Conservation (phyloP, 2,797 vertebrate genomes). For the Acropternis orthonyx region DNA sequence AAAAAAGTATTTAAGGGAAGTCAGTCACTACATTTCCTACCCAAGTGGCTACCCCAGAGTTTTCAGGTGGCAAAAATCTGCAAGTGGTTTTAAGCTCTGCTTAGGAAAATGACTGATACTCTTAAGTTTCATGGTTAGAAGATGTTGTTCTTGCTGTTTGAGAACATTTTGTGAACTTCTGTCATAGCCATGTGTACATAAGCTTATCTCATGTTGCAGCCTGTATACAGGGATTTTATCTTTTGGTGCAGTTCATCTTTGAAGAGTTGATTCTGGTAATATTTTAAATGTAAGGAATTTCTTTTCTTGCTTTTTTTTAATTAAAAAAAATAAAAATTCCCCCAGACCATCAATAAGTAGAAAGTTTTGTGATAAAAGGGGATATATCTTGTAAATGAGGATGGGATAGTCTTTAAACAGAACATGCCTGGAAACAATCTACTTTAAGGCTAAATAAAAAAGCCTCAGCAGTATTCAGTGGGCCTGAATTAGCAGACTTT, state of each 20-base stretch:
- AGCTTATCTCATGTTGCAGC: neutral
- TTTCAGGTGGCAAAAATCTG: neutral
- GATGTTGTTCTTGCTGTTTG: neutral
- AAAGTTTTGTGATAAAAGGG: neutral
- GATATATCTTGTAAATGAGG: neutral
- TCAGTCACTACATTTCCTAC: neutral
- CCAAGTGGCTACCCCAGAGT: neutral
- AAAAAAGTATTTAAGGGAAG: neutral
- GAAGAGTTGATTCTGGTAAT: neutral
- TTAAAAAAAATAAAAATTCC: neutral
- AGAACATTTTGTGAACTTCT: neutral
- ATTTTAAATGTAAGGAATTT: neutral
- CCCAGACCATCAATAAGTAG: neutral
- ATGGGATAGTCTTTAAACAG: neutral
- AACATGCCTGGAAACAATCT: neutral
- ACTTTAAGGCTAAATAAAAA: neutral
- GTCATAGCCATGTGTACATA: neutral
- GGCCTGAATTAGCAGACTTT: neutral
- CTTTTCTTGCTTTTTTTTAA: neutral
- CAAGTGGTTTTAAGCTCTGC: neutral
- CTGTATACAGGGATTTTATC: neutral
- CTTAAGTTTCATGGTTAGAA: neutral
- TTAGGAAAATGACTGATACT: neutral
- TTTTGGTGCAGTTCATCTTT: neutral
- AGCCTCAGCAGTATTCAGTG: neutral